Base-by-base conservation (phyloP, 2,797 vertebrate genomes). In the Rhynchonycteris naso region DNA sequence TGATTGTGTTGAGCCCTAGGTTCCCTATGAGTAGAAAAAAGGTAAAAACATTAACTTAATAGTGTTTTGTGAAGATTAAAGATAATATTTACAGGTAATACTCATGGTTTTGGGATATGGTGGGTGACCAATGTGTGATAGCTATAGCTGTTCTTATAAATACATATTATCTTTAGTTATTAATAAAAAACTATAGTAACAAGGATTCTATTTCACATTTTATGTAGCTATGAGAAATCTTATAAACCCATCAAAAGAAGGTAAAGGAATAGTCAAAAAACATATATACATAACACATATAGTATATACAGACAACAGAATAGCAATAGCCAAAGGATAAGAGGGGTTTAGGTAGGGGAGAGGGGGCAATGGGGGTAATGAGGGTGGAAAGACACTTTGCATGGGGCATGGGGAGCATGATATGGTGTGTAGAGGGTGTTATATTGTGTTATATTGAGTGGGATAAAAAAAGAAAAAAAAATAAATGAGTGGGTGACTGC, bases 141-240 rank as follows among this genome's bases (percentile, higher is more conserved):
- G 14, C 18, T 91, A 30, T 76, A 43, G 43, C 43, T 96, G 22
- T 80, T 65, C 59, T 88, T 85, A 74, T 66, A 50, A 69, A 82
- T 90, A 69, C 35, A 50, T 69, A 85, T 79, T 89, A 86, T 47
- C 8, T 76, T 33, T 7, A 68, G 72, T 88, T 79, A 93, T 82
- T 87, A 93, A 43, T 82, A 93, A 88, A 33, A 82, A 92, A 59
- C 50, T 79, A 58, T 75, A 52, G 69, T 43, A 69, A 52, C 26
- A 16, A 47, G 24, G 14, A 87, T 89, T 83, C 54, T 75, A 71
- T 71, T 92, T 93, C 59, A 87, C 16, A 88, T 63, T 76, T 61
- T 82, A 30, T 84, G 35, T 16, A 92, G 38, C 72, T 79, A 72
- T 85, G 33, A 9, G 35, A 93, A 90, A 58, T 84, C 90, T 6